phyloP scores from a whole-genome alignment of 2,888 invertebrate species.

The Sussaba pulchella region DNA sequence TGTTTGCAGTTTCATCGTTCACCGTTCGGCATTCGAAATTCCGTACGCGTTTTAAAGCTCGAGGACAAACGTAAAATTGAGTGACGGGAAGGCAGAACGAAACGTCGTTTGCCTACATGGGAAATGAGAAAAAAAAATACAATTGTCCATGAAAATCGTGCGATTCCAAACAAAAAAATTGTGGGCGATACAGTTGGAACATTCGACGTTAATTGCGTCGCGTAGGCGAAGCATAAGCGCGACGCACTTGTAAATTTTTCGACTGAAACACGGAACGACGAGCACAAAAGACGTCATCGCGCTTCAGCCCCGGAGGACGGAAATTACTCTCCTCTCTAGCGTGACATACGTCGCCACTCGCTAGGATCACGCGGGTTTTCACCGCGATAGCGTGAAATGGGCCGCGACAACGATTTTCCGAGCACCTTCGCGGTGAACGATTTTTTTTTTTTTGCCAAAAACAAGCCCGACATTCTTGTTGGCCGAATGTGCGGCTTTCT shows the following conservation, averaged over 20 bases:
- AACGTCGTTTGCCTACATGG: too few relatives aligned
- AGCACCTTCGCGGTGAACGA: conserved; percentile 33
- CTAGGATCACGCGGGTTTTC: neutral
- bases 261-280: neutral
- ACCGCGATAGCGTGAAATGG: conserved; percentile 49
- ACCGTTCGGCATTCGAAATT: too few relatives aligned
- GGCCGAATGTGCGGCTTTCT: neutral
- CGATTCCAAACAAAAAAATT: conserved; percentile 18
- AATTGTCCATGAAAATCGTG: conserved; percentile 54
- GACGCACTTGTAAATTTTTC: neutral
- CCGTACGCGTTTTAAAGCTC: too few relatives aligned
- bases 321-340: neutral
- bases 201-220: neutral
- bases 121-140: too few relatives aligned
- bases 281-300: conserved; percentile 3
- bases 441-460: conserved; percentile 25
- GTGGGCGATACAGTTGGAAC: neutral
- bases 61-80: too few relatives aligned
- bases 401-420: conserved; percentile 54
- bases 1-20: too few relatives aligned
- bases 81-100: too few relatives aligned
- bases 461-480: conserved; percentile 3
- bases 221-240: neutral
- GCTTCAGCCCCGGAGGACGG: neutral
- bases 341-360: neutral